Evolutionary conservation across 2,113 vertebrate genomes (phyloP).

Genomic region (Hippocampus comes): DNA sequence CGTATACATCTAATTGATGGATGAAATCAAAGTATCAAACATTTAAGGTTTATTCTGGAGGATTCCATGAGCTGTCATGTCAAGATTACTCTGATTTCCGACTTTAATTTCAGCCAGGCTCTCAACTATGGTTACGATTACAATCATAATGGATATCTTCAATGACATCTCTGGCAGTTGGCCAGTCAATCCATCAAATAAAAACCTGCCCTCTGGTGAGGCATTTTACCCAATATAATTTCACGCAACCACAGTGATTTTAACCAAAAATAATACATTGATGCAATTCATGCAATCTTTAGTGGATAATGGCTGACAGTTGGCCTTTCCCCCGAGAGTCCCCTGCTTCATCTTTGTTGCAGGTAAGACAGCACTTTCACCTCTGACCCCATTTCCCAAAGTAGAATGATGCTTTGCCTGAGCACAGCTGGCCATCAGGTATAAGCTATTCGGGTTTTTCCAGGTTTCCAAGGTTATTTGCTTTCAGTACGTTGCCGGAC

Average conservation of each 20-base stretch:
- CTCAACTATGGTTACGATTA: conserved; percentile 20
- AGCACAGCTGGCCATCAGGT: conserved; percentile 56
- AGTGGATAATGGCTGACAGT: background rate
- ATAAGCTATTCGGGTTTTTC: conserved; percentile 59
- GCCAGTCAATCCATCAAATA: conserved; percentile 31
- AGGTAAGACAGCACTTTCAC: conserved; percentile 39
- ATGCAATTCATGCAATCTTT: background rate
- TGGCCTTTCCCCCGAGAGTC: background rate
- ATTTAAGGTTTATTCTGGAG: background rate
- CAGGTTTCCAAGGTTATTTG: conserved; percentile 56
- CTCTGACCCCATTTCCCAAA: conserved; percentile 51
- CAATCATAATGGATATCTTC: conserved; percentile 18
- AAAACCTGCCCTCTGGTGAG: conserved; percentile 14
- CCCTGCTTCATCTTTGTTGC: conserved; percentile 13
- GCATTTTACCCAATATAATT: conserved; percentile 2
- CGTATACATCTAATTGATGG: background rate
- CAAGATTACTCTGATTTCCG: conserved; percentile 11
- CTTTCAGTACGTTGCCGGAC: conserved; percentile 44
- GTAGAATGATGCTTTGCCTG: conserved; percentile 53
- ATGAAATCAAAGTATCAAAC: background rate
- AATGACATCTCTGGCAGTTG: conserved; percentile 31
- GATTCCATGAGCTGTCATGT: background rate
- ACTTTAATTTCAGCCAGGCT: conserved; percentile 14
- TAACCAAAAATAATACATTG: background rate
- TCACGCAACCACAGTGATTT: conserved; percentile 6